Conservation (phyloP, 2,113 vertebrate species). For the Agelaius tricolor region DNA sequence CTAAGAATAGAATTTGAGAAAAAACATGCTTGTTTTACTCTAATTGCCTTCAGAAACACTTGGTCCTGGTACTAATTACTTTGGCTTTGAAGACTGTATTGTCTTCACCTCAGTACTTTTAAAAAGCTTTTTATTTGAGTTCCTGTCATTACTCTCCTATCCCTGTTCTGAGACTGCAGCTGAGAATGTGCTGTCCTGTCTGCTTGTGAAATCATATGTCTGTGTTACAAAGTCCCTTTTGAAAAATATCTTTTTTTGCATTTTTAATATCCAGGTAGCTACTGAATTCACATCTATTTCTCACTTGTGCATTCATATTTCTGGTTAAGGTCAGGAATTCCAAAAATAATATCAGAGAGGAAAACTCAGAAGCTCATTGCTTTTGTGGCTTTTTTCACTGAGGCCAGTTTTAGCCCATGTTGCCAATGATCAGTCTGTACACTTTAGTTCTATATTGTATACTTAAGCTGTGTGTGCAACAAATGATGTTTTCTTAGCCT, state of each 20-base stretch:
- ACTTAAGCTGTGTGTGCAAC: constrained; percentile 74
- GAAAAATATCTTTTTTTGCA: background rate
- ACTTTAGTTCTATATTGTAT: constrained; percentile 70
- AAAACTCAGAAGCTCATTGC: constrained; percentile 75
- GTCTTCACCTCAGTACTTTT: background rate
- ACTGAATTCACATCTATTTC: constrained; percentile 69
- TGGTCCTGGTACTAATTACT: constrained; percentile 3
- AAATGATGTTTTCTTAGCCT: constrained; percentile 80
- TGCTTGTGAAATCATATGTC: background rate
- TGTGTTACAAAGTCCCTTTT: constrained; percentile 49
- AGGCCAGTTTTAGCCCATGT: constrained; percentile 53
- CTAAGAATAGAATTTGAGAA: constrained; percentile 18
- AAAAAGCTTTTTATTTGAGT: background rate
- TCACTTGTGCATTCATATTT: constrained; percentile 76
- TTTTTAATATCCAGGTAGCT: constrained; percentile 72
- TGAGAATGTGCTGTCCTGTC: background rate
- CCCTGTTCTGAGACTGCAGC: background rate
- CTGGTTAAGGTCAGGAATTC: constrained; percentile 70
- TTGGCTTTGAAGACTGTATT: background rate
- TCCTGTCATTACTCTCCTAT: background rate
- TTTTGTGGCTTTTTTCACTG: constrained; percentile 74
- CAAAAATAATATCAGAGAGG: constrained; percentile 77
- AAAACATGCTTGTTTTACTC: background rate
- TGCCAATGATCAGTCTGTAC: constrained; percentile 77
- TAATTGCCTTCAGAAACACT: constrained; percentile 55